Evolutionary conservation across 2,888 invertebrate species (phyloP), one percentile per base, ranked within the genome.

Genomic region (Caradrina clavipalpis): DNA sequence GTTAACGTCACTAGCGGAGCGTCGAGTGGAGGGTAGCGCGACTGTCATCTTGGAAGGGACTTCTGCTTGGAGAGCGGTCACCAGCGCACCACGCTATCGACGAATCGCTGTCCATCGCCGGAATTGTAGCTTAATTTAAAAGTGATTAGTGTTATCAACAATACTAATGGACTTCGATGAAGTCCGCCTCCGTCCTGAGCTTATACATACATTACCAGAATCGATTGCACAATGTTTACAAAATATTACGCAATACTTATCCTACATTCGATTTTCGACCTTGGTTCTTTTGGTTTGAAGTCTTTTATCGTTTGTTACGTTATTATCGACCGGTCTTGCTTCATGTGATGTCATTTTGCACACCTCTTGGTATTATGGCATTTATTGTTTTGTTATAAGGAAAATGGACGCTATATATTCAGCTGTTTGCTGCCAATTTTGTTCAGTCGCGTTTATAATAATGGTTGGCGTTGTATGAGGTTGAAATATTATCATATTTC

Each of bases 381-480:
- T 5, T n/a, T n/a, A 65, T 79, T 7, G 50, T 79, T 79, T 59
- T 7, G 17, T 4, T 50, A 66, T n/a, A 35, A 69, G 69, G 80
- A 77, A 59, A 31, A 1, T 3, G 0, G 6, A 0, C 0, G 1
- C 13, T 65, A 57, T 77, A 74, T 39, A 65, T 49, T 8, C n/a
- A 0, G 0, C 1, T 15, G 0, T 0, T 11, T 0, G 10, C 0
- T 15, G 0, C 7, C 0, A 0, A 5, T 17, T 45, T 39, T 2
- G 6, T 1, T 79, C 65, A 77, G 64, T 77, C 8, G 0, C 42
- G n/a, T 13, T 19, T 4, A 21, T 57, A 57, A 51, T 19, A 11
- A 58, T 62, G 80, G 75, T 79, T 39, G 69, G 8, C 22, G 75
- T 78, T 77, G 60, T 69, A 77, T 77, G 76, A 79, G 79, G 79